Evolutionary conservation across 2,797 vertebrate species (phyloP), one percentile per base, ranked within the genome.

Genomic region (Enteromius viviparus): DNA sequence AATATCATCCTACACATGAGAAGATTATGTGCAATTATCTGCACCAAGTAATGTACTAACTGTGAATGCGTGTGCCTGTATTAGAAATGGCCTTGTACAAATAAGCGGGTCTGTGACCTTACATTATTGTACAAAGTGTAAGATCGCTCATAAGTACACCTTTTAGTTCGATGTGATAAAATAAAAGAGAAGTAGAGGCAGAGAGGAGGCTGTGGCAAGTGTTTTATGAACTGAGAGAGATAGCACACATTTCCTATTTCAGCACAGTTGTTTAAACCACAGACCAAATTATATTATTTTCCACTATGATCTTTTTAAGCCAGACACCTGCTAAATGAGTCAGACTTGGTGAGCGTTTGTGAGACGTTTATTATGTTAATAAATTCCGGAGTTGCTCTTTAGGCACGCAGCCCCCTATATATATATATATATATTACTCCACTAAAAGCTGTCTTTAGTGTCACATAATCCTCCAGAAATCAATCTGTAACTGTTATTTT

Each of bases 11-110:
- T 80, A 80, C 78, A 79, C 60, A 74, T 72, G 78, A 76, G 71
- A 80, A 76, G 80, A 77, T 85, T 82, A 79, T 62, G 76, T 80
- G 23, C 77, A 82, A 82, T 87, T 85, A 85, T 78, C 53, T 19
- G 37, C 60, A 66, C 40, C 29, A 23, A 51, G 53, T 85, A 60
- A 60, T 70, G 78, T 49, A 70, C n/a, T 62, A 76, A 49, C 66
- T 58, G 71, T 47, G 82, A 69, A 40, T 62, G n/a, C 66, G 55
- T 72, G 72, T n/a, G 10, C 26, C 6, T 32, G 10, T 32, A 26
- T 53, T 53, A 62, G 26, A n/a, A 72, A 14, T 26, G 3, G 51
- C 17, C 60, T 58, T 32, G 37, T 49, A 58, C 29, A 60, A 34
- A 53, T 66, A 55, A 37, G 40, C 12, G 55, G 8, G 51, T 58